phyloP scores from a whole-genome alignment of 2,888 invertebrate species.

The Amphipyra tragopoginis region DNA sequence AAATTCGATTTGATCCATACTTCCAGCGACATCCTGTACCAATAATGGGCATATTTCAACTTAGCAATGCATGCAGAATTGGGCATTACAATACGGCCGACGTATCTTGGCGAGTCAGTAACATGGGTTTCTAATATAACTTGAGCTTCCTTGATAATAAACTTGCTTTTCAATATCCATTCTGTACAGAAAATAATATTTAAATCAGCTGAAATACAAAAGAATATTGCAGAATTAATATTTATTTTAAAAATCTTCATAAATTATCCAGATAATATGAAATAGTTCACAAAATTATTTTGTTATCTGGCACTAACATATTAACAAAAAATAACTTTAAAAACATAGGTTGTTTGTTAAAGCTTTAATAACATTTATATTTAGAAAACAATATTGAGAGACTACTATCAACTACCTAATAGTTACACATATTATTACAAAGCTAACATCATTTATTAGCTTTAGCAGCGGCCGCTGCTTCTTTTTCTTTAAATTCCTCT shows the following conservation, averaged over 20 bases:
- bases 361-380: conserved; percentile 1
- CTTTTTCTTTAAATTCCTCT: conserved; percentile 81
- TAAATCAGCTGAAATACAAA: no score
- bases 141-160: no score
- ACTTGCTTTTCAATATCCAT: no score
- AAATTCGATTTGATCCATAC: no score
- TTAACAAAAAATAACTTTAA: not conserved
- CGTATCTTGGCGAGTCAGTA: no score
- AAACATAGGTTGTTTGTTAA: not conserved
- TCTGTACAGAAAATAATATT: no score
- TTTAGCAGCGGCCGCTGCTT: conserved; percentile 51
- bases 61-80: no score
- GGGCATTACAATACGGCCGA: no score
- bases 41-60: no score
- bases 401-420: conserved; percentile 38
- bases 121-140: no score
- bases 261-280: conserved; percentile 5
- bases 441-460: conserved; percentile 36
- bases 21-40: no score
- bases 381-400: conserved; percentile 10
- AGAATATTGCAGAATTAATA: not conserved
- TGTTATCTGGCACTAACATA: conserved; percentile 9
- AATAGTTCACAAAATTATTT: not conserved
- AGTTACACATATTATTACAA: conserved; percentile 20
- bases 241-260: conserved; percentile 28